phyloP scores from a whole-genome alignment of 2,113 vertebrate species.

The Callospermophilus lateralis region DNA sequence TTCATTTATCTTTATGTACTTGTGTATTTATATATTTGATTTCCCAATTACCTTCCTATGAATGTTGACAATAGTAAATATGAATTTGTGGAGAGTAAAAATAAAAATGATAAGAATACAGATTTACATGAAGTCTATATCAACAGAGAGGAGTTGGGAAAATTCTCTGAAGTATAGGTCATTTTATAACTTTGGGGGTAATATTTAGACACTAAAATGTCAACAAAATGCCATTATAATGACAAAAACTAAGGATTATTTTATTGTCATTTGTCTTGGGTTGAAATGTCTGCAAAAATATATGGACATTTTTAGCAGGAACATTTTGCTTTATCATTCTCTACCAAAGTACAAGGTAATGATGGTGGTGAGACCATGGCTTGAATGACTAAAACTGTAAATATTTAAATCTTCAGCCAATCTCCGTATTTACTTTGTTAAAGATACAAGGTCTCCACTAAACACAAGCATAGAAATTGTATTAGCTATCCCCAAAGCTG shows the following conservation, averaged over 20 bases:
- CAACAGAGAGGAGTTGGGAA: neutral
- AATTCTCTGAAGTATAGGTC: neutral
- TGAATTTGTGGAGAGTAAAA: slow-evolving; percentile 1
- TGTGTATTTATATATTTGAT: neutral
- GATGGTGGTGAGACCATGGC: neutral
- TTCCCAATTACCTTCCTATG: neutral
- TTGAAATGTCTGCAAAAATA: neutral
- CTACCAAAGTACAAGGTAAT: neutral
- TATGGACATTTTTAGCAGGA: neutral
- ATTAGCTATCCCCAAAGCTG: neutral
- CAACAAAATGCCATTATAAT: neutral
- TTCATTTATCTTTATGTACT: slow-evolving; percentile 69
- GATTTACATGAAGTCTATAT: neutral
- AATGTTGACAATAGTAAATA: neutral
- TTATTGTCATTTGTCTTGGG: neutral
- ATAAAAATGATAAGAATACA: neutral
- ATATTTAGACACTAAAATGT: neutral
- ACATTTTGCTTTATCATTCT: neutral
- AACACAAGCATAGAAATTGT: neutral
- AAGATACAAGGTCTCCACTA: neutral
- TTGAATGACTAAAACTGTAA: neutral
- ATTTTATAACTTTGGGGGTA: neutral
- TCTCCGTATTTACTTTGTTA: neutral
- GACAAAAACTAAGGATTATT: neutral
- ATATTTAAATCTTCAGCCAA: neutral